These are phyloP conservation scores for Scleropages formosus DNA, from an alignment of 2,797 vertebrate genomes.

Conservation along the genomic window DNA sequence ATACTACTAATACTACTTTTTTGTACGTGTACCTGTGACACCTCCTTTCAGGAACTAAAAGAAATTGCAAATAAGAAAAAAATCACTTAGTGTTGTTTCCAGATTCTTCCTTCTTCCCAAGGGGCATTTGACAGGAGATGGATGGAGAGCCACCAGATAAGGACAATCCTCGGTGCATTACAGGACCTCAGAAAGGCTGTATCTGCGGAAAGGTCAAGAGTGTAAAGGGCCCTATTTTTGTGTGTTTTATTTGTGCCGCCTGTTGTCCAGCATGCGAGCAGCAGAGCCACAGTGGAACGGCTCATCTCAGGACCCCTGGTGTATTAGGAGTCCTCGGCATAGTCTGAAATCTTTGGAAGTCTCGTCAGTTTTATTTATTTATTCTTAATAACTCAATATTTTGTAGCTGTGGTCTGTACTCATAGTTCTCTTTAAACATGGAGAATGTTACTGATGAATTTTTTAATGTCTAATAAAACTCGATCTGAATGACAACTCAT, in stretches of 20 bases:
- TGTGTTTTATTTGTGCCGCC: background rate
- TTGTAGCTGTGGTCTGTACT: no score
- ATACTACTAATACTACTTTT: no score
- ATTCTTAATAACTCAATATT: no score
- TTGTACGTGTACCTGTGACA: background rate
- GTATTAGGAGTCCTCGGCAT: background rate
- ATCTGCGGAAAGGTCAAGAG: conserved; percentile 30
- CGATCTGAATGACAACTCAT: no score
- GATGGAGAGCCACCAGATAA: conserved; percentile 25
- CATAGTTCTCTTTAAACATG: no score
- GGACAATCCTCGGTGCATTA: conserved; percentile 25
- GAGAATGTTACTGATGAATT: no score
- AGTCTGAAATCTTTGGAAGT: no score
- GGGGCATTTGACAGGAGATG: conserved; percentile 19
- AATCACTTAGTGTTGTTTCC: background rate
- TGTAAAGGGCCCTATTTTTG: conserved; percentile 11
- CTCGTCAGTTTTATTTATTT: no score
- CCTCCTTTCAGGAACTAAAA: conserved; percentile 16
- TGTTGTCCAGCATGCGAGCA: background rate
- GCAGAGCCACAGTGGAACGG: background rate
- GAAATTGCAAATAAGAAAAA: conserved; percentile 18
- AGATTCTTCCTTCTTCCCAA: conserved; percentile 26
- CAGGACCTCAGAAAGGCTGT: conserved; percentile 21
- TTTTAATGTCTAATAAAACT: no score
- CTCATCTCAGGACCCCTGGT: background rate